phyloP scores from a whole-genome alignment of 1,140 invertebrate species.

The Panagrolaimus sp. region DNA sequence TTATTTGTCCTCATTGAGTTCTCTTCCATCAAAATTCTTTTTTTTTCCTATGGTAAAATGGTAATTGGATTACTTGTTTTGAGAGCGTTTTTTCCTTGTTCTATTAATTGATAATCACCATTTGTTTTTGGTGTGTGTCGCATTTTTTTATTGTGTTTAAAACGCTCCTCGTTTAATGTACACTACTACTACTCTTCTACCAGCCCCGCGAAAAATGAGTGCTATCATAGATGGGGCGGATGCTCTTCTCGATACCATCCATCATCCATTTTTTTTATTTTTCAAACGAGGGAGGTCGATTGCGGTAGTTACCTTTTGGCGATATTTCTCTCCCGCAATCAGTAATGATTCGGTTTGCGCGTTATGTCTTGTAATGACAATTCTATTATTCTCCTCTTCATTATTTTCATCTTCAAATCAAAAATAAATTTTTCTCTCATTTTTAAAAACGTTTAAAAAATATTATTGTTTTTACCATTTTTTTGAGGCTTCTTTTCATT shows the following conservation, averaged over 20 bases:
- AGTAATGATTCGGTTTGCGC: background rate
- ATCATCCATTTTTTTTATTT: background rate
- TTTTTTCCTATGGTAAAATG: no score
- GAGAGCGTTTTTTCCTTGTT: conserved; percentile 6
- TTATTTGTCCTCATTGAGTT: conserved; percentile 1
- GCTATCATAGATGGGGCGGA: background rate
- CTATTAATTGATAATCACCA: conserved; percentile 15
- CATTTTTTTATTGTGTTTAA: no score
- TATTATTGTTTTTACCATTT: no score
- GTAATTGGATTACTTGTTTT: conserved; percentile 13
- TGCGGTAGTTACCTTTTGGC: conserved; percentile 14
- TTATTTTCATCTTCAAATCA: no score
- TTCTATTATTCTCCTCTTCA: no score
- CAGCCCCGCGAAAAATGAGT: conserved; percentile 11
- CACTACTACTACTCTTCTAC: background rate
- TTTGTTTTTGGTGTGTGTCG: conserved; percentile 11
- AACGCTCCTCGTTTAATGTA: no score
- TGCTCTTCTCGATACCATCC: conserved; percentile 10
- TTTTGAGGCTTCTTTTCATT: no score
- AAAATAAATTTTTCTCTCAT: no score
- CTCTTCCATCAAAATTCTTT: no score
- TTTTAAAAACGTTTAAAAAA: no score
- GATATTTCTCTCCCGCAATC: conserved; percentile 14
- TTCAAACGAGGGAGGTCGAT: background rate
- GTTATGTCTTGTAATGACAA: no score